A percentile compares a stretch with the other conserved stretches of the same genome.
Conservation (phyloP, 2,888 invertebrate genomes). For the Hypomecis punctinalis region DNA sequence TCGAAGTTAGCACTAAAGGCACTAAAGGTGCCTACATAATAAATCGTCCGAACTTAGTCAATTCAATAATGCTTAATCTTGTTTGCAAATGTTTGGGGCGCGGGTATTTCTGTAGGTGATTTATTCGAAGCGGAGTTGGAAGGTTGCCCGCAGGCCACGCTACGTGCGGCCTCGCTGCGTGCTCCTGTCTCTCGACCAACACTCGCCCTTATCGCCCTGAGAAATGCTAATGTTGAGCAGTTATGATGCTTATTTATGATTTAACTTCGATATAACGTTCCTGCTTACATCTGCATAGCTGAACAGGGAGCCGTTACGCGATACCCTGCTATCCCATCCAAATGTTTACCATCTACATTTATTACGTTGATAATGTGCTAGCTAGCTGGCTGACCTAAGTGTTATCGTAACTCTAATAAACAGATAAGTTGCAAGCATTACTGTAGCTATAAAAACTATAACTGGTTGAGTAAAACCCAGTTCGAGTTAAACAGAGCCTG, state of each 20-base stretch:
- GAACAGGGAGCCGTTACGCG: constrained; percentile 17
- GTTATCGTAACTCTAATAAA: constrained; percentile 1
- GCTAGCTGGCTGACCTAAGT: background rate
- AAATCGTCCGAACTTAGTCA: constrained; percentile 58
- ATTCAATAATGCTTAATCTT: constrained; percentile 73
- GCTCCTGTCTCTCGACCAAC: constrained; percentile 37
- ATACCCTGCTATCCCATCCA: constrained; percentile 16
- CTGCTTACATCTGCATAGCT: constrained; percentile 37
- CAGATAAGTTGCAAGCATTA: background rate
- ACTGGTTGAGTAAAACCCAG: background rate
- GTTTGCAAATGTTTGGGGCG: constrained; percentile 61
- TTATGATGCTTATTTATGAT: constrained; percentile 38
- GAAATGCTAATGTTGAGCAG: constrained; percentile 37
- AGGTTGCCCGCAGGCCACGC: constrained; percentile 62
- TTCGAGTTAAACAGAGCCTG: background rate
- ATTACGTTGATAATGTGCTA: constrained; percentile 8
- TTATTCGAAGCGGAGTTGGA: constrained; percentile 72
- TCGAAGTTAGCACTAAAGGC: constrained; percentile 30
- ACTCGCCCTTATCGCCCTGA: constrained; percentile 36
- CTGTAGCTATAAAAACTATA: background rate
- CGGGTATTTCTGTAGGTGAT: constrained; percentile 69
- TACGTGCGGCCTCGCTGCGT: constrained; percentile 46
- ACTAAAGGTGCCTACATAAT: constrained; percentile 40
- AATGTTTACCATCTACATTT: constrained; percentile 19
- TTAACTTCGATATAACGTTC: constrained; percentile 31